Evolutionary conservation across 2,888 invertebrate species (phyloP).

Genomic region (Neoascia interrupta): DNA sequence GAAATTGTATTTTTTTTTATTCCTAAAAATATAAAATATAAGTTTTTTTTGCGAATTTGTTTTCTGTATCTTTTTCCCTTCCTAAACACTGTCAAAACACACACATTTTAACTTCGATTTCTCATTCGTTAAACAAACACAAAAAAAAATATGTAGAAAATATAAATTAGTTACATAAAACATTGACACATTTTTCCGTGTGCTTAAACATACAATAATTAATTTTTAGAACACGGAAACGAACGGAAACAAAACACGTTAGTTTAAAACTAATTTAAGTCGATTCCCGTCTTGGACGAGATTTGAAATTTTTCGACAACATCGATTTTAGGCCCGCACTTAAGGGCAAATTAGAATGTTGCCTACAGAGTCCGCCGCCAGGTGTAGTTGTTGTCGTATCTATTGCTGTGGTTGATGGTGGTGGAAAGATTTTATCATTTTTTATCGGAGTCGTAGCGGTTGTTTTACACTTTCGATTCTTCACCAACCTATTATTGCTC

Average conservation of each 20-base stretch:
- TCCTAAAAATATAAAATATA: conserved; percentile 56
- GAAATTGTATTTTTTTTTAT: conserved; percentile 31
- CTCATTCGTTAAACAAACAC: conserved; percentile 15
- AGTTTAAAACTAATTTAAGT: conserved; percentile 54
- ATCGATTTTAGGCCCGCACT: conserved; percentile 70
- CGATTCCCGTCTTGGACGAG: conserved; percentile 71
- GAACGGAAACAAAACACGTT: conserved; percentile 6
- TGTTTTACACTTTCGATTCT: conserved; percentile 50
- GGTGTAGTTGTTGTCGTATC: conserved; percentile 26
- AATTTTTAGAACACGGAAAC: conserved; percentile 1
- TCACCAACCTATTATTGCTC: conserved; percentile 26
- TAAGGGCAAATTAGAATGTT: conserved; percentile 70
- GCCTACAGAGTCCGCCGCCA: conserved; percentile 54
- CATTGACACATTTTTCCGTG: conserved; percentile 55
- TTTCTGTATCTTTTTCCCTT: conserved; percentile 27
- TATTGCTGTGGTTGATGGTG: conserved; percentile 31
- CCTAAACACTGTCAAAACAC: conserved; percentile 57
- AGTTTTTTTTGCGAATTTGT: conserved; percentile 24
- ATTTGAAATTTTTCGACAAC: conserved; percentile 71
- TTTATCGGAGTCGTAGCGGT: conserved; percentile 52
- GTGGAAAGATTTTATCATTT: conserved; percentile 40
- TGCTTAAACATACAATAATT: conserved; percentile 43
- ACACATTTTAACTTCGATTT: conserved; percentile 44
- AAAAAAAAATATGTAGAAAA: neutral
- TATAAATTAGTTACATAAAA: conserved; percentile 18